Percentiles rank a stretch among this genome's conserved stretches.
phyloP scores from a whole-genome alignment of 2,888 invertebrate species.

The Pyrocoelia pectoralis region DNA sequence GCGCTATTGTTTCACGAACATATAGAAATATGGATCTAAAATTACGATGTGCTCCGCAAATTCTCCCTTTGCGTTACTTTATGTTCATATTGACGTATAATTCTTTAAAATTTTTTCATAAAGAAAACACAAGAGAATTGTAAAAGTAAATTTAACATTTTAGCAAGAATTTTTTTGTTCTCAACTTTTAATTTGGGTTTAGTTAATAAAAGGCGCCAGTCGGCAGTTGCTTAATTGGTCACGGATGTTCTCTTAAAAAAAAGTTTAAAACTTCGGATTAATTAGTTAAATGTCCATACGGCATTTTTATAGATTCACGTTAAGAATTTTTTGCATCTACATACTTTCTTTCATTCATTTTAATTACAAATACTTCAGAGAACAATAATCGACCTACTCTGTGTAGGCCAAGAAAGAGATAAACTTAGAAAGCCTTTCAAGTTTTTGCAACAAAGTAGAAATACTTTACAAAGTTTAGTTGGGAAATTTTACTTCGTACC shows the following conservation, averaged over 20 bases:
- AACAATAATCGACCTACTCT: too few relatives aligned
- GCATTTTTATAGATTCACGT: background rate
- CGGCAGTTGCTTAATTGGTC: slow-evolving; percentile 21
- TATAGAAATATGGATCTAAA: slow-evolving; percentile 17
- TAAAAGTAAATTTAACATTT: slow-evolving; percentile 18
- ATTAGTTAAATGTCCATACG: slow-evolving; percentile 14
- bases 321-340: background rate
- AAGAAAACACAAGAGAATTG: slow-evolving; percentile 9
- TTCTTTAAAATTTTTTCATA: background rate
- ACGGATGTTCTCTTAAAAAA: slow-evolving; percentile 15
- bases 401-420: background rate
- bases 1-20: slow-evolving; percentile 30
- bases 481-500: slow-evolving; percentile 40
- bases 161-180: slow-evolving; percentile 11
- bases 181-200: slow-evolving; percentile 23
- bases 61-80: slow-evolving; percentile 7
- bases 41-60: slow-evolving; percentile 16
- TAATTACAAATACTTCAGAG: background rate
- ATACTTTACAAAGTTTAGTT: slow-evolving; percentile 30
- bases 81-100: background rate
- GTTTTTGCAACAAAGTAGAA: slow-evolving; percentile 21
- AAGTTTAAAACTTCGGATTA: slow-evolving; percentile 18
- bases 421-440: background rate
- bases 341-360: background rate
- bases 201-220: slow-evolving; percentile 22